Evolutionary conservation across 1,140 invertebrate species (phyloP), one percentile per base, ranked within the genome.

Genomic region (Procambarus clarkii): DNA sequence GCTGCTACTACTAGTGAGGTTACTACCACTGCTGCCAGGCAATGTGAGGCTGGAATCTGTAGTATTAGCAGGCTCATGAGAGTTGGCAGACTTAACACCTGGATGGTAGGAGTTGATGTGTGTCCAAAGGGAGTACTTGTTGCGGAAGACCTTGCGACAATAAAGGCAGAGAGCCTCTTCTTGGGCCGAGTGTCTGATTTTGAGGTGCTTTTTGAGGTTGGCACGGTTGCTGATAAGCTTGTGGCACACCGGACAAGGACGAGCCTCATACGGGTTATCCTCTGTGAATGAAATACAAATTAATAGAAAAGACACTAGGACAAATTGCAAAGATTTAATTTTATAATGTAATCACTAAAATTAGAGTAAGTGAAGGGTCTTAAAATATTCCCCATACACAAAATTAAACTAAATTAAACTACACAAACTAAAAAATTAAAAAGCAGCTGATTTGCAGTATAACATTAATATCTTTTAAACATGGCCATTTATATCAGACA

Each of bases 161-260:
- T 93, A 91, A 77, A 86, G 93, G 88, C 93, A 94, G 50, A 87
- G 88, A 45, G 94, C 94, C 86, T 94, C 94, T 89, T 94, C 96
- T 96, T 97, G 92, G 2, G 93, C 93, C 69, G 93, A 94, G 93
- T 95, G 94, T 71, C 94, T 92, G 81, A 95, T 95, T 50, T 94
- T 93, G 93, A 95, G 94, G 91, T 95, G 94, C 92, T 95, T 95
- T 80, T 94, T 93, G 78, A 95, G 93, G 92, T 95, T 95, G 60
- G 94, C 94, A 92, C 94, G 94, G 92, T 94, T 95, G 80, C 94
- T 94, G 92, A 95, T 95, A 48, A 94, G 93, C 93, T 95, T 95
- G 89, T 94, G 93, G 91, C 94, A 95, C 50, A 94, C 93, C 24
- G 94, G 94, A 90, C 94, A 95, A 8, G 94, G 94, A 50, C 94